Evolutionary conservation across 2,888 invertebrate genomes (phyloP), one percentile per base, ranked within the genome.

Genomic region (Andrena minutula): DNA sequence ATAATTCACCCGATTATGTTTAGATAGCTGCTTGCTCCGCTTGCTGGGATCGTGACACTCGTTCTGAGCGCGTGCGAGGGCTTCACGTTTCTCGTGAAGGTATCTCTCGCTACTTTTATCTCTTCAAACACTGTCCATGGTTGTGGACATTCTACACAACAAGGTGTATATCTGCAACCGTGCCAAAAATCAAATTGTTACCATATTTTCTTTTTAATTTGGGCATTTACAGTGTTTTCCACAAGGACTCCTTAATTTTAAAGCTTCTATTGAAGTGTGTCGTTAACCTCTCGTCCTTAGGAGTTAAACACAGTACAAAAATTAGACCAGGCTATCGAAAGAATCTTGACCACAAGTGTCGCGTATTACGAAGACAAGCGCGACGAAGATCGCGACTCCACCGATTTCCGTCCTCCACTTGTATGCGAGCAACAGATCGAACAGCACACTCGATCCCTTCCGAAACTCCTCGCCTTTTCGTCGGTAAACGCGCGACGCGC

Each of bases 401-500:
- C 32, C 32, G 32, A 61, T 61, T 35, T n/a, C 32, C 32, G 8
- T 23, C 61, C 61, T 32, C 28, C 60, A 53, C 61, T n/a, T 3
- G 8, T 32, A 12, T 12, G 20, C 35, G 5, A 61, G 32, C 61
- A 61, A 35, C 61, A 35, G 20, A 49, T 49, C 65, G 65, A 26
- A 7, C 35, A 5, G 10, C 35, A 23, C 61, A 30, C 20, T 32
- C 32, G 32, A 53, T 53, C 66, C 32, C 32, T 23, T 32, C 20
- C 53, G 66, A 51, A 49, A 47, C 41, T 63, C 58, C 68, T 72
- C 61, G 77, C 51, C 28, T 32, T 30, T 60, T 65, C 58, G 51
- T 70, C 32, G 70, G 53, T 60, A 71, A 79, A 76, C 70, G 51
- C 65, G 53, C 79, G 32, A 68, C 20, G 26, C 60, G 10, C 41